Percentiles rank a stretch among this genome's conserved stretches.
Evolutionary conservation across 1,140 invertebrate species (phyloP).

Genomic region (Aphidius gifuensis): DNA sequence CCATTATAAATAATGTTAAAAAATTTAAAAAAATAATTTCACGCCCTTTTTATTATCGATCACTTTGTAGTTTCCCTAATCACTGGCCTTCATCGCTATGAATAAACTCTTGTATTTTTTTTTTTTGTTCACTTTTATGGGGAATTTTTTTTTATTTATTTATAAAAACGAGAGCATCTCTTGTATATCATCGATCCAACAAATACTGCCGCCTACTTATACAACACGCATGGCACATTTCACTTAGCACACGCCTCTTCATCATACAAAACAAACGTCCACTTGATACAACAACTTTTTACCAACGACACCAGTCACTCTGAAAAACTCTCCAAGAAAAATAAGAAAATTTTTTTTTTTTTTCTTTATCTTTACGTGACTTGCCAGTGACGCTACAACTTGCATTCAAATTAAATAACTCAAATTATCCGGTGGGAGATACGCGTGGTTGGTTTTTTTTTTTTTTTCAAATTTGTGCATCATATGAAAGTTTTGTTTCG

Average conservation of each 20-base stretch:
- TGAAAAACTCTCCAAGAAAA: no score
- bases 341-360: no score
- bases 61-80: neutral
- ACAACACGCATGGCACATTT: constrained; percentile 30
- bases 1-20: no score
- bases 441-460: no score
- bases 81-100: neutral
- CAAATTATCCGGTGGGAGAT: no score
- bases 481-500: no score
- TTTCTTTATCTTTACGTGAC: no score
- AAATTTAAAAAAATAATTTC: no score
- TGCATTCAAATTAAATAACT: no score
- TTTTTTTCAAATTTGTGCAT: no score
- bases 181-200: constrained; percentile 25
- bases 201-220: constrained; percentile 29
- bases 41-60: neutral
- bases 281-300: constrained; percentile 8
- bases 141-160: constrained; percentile 4
- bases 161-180: constrained; percentile 23
- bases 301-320: neutral
- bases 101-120: constrained; percentile 11
- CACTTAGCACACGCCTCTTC: constrained; percentile 25
- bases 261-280: constrained; percentile 12
- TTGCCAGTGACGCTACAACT: no score
- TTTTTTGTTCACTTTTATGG: neutral